These are phyloP conservation scores for Rhinichthys osculus DNA, from an alignment of 2,797 vertebrate genomes.

Conservation along the genomic window DNA sequence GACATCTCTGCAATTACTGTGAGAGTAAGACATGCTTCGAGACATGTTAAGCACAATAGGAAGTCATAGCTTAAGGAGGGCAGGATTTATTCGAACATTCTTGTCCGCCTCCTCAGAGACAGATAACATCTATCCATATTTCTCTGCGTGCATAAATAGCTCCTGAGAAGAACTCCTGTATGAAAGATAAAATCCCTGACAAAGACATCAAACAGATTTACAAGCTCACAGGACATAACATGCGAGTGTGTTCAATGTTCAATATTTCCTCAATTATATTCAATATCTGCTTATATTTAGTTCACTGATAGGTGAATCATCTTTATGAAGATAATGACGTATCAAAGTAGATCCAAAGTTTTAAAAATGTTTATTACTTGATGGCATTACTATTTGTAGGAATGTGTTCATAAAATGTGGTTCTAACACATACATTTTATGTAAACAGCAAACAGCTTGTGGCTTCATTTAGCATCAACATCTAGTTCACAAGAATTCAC, in stretches of 20 bases:
- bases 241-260: background rate
- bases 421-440: background rate
- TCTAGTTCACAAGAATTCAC: background rate
- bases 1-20: background rate
- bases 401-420: background rate
- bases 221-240: background rate
- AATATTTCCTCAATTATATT: background rate
- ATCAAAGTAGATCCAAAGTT: background rate
- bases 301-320: background rate
- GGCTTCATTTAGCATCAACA: background rate
- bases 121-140: slow-evolving; percentile 35
- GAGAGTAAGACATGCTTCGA: slow-evolving; percentile 23
- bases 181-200: background rate
- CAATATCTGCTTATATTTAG: background rate
- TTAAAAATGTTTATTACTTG: background rate
- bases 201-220: slow-evolving; percentile 1
- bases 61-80: slow-evolving; percentile 20
- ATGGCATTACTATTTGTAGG: background rate
- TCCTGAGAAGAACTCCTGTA: slow-evolving; percentile 12
- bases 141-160: slow-evolving; percentile 25
- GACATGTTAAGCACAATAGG: slow-evolving; percentile 27
- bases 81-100: slow-evolving; percentile 32
- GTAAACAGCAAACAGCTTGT: background rate
- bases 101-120: slow-evolving; percentile 3
- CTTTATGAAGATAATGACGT: background rate